Conservation (phyloP, 2,888 invertebrate species). For the Pseudococcus viburni region DNA sequence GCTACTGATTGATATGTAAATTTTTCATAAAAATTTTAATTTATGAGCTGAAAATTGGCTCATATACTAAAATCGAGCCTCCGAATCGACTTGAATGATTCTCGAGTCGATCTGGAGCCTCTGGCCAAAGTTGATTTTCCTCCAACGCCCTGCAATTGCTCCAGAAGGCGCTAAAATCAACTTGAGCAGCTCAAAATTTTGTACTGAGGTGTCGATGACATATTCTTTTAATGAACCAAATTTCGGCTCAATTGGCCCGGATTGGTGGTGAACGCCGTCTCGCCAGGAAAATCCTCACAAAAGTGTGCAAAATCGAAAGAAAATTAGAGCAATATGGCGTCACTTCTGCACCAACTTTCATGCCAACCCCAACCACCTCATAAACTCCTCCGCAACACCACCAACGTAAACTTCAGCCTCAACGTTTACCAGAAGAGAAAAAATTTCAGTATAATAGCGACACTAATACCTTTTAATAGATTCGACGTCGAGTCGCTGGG, state of each 20-base stretch:
- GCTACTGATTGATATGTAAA: too few relatives aligned
- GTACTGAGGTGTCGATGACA: not conserved
- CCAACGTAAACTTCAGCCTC: not conserved
- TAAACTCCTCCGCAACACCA: not conserved
- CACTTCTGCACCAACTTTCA: not conserved
- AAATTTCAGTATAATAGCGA: not conserved
- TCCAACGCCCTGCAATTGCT: too few relatives aligned
- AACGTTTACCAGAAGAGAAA: not conserved
- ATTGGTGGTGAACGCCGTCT: too few relatives aligned
- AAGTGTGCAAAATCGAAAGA: not conserved
- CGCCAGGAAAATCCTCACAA: too few relatives aligned
- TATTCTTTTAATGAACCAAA: too few relatives aligned
- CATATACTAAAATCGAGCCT: too few relatives aligned
- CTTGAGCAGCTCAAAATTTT: not conserved
- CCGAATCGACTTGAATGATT: too few relatives aligned
- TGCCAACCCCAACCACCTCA: not conserved
- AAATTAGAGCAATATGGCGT: not conserved
- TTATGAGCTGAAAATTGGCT: too few relatives aligned
- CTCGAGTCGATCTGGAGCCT: too few relatives aligned
- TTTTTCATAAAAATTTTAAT: too few relatives aligned
- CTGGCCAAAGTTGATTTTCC: too few relatives aligned
- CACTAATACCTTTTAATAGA: conserved; percentile 18
- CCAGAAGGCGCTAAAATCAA: not conserved
- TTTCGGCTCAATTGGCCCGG: too few relatives aligned
- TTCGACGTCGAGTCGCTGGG: not conserved